Conservation (phyloP, 2,797 vertebrate genomes). For the Molossus alvarezi region DNA sequence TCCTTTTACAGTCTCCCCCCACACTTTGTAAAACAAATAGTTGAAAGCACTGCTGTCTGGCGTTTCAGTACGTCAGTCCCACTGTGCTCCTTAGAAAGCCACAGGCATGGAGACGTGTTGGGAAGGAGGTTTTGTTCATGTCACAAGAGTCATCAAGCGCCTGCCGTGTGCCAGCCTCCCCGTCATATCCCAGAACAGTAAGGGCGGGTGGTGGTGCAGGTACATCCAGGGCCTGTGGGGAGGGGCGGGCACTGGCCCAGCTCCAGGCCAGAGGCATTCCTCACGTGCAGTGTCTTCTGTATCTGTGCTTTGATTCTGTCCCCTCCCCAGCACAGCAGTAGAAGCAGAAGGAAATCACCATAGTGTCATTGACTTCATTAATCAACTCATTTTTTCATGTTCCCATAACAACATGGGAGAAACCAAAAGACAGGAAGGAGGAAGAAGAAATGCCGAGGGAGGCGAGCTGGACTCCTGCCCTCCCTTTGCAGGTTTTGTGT, state of each 20-base stretch:
- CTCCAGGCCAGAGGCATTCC: neutral
- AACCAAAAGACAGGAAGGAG: neutral
- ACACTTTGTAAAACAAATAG: neutral
- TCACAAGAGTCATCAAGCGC: neutral
- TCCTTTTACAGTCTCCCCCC: constrained; percentile 52
- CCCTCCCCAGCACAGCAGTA: neutral
- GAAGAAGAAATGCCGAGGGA: neutral
- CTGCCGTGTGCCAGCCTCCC: neutral
- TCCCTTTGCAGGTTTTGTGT: neutral
- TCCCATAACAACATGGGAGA: neutral
- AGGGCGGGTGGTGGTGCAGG: neutral
- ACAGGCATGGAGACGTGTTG: neutral
- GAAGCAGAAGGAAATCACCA: constrained; percentile 25
- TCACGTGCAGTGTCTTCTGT: neutral
- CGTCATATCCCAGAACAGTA: too few species aligned
- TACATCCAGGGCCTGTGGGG: too few species aligned
- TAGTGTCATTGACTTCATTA: neutral
- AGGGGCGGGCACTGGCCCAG: neutral
- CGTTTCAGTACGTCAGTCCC: neutral
- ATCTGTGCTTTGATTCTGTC: neutral
- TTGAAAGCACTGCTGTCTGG: neutral
- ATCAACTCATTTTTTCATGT: neutral
- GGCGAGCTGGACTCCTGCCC: neutral
- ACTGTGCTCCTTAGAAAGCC: neutral
- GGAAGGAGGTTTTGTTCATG: neutral